Base-by-base conservation (phyloP, 2,888 invertebrate species). In the Cheilosia grossa region DNA sequence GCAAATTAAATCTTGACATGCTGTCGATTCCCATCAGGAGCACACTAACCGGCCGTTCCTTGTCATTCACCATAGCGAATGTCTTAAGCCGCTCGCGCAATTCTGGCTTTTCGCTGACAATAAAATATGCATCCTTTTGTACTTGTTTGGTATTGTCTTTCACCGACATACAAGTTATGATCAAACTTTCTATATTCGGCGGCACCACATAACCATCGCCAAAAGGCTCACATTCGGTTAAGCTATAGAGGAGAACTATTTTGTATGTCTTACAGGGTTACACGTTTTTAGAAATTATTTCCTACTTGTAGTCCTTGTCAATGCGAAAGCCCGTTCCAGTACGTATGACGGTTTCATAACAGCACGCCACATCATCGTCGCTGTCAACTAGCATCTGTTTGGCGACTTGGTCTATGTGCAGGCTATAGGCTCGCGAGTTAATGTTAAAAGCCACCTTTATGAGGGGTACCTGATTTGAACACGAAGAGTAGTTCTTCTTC, bases 21-120 rank as follows among this genome's bases (percentile, higher is more conserved):
- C 96, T 96, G 90, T 98, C 97, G 88, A 98, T 95, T 27, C 97
- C 98, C 58, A 98, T 90, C 88, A 97, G 92, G 42, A 98, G 91
- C 0, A 98, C 94, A 89, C 95, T 96, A 4, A 44, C 44, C 44
- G 79, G 59, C 33, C 66, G 72, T 1, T 33, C 49, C n/a, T 15
- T 2, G n/a, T 61, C 40, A 10, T 2, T 44, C 1, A 49, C 24
- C 40, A 17, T 21, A n/a, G 61, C 67, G 0, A 27, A 30, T 1
- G 17, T 47, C 17, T 40, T 13, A 0, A 67, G n/a, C 6, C 61
- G 67, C 3, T 67, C 5, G 0, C 61, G 54, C 1, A 80, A 40
- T 87, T 92, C 90, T 88, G 93, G 87, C 87, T 92, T 89, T 89
- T 94, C 88, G 88, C 93, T 91, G 88, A 94, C 90, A 53, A 94